Conservation (phyloP, 2,888 invertebrate species). For the Lymantria dispar region DNA sequence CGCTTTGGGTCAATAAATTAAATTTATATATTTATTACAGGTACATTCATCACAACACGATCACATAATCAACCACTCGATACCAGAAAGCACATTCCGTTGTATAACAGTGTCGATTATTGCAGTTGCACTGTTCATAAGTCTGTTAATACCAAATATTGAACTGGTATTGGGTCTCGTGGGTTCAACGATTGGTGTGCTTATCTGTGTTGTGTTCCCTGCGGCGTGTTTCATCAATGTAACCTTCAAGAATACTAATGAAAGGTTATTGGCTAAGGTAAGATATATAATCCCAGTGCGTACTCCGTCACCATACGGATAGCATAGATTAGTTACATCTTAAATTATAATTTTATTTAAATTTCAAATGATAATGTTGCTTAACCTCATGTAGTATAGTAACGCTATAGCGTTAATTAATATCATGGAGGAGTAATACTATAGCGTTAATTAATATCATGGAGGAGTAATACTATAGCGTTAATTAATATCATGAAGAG, state of each 20-base stretch:
- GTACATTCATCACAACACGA: conserved; percentile 86
- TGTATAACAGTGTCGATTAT: conserved; percentile 92
- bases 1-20: too few relatives aligned
- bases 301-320: too few relatives aligned
- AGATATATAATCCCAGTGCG: too few relatives aligned
- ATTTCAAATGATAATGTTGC: too few relatives aligned
- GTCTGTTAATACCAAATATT: conserved; percentile 95
- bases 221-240: conserved; percentile 94
- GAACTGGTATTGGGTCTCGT: conserved; percentile 96
- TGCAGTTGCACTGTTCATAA: conserved; percentile 87
- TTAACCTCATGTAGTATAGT: too few relatives aligned
- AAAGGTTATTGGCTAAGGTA: conserved; percentile 91
- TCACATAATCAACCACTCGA: conserved; percentile 84
- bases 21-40: conserved; percentile 65
- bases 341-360: too few relatives aligned
- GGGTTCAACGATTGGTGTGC: conserved; percentile 97
- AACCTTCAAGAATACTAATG: conserved; percentile 92
- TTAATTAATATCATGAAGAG: too few relatives aligned
- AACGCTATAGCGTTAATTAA: too few relatives aligned
- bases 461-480: too few relatives aligned
- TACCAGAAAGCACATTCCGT: conserved; percentile 92
- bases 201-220: conserved; percentile 96
- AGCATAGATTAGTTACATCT: too few relatives aligned
- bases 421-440: too few relatives aligned
- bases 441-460: too few relatives aligned